Evolutionary conservation across 1,140 invertebrate species (phyloP), one percentile per base, ranked within the genome.

Genomic region (Drosophila lacteicornis): DNA sequence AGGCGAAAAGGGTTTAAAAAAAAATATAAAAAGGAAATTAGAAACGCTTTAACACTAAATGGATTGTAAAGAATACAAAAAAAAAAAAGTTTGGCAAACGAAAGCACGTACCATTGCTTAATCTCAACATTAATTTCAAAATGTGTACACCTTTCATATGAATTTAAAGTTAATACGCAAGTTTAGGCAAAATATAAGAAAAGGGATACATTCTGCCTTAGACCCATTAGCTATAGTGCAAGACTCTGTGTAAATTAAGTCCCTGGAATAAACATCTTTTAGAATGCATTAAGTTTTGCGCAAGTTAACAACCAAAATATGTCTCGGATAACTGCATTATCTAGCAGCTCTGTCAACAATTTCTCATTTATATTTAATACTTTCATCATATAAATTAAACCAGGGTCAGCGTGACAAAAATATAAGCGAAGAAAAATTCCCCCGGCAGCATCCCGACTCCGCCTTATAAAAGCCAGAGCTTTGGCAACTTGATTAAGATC

Each of bases 401-500:
- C 67, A 27, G n/a, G 38, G 61, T 36, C 60, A 67, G 49, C 49
- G 38, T 65, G 47, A 73, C 60, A 76, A 58, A 74, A 73, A 65
- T 74, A 65, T 55, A 30, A 36, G 38, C 43, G 25, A 7, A 42
- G 19, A 33, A 27, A 22, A 53, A 43, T 25, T 13, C 4, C 40
- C 12, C 8, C 4, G 19, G 8, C 57, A 17, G 12, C 53, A 59
- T 63, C 51, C n/a, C 9, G n/a, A n/a, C 36, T 6, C 11, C 13
- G 22, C 61, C 42, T 17, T 38, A 25, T 45, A 55, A 69, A 55
- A 15, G 25, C 38, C 11, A 11, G 33, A 47, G 36, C n/a, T 17
- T 38, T 56, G 22, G 15, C 63, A 49, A 55, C 74, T 79, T 79
- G 75, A 79, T 79, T 79, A 79, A 79, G 77, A 79, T 79, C 75